Conservation (phyloP, 1,140 invertebrate species). For the Papilio polytes region DNA sequence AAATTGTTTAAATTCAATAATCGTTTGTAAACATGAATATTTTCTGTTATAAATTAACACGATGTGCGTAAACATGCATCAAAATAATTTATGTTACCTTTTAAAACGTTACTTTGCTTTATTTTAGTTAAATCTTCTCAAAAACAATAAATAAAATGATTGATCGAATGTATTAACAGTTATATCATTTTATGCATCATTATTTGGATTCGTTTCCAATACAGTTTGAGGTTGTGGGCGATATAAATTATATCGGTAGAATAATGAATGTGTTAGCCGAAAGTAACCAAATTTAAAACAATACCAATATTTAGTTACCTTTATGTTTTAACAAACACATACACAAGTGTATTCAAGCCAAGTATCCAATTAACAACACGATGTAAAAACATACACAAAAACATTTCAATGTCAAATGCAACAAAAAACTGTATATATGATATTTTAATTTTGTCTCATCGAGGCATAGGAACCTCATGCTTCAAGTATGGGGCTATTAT, state of each 20-base stretch:
- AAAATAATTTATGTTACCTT: slow-evolving; percentile 16
- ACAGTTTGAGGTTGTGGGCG: neutral
- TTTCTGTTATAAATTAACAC: slow-evolving; percentile 4
- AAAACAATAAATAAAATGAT: neutral
- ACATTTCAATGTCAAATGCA: neutral
- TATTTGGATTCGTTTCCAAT: neutral
- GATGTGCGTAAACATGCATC: neutral
- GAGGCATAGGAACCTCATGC: neutral
- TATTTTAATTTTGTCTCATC: slow-evolving; percentile 4
- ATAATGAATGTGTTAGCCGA: neutral
- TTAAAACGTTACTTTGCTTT: slow-evolving; percentile 22
- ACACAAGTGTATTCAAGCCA: neutral
- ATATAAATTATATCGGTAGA: neutral
- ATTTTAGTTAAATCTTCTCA: slow-evolving; percentile 2
- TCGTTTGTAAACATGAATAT: slow-evolving; percentile 7
- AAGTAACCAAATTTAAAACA: neutral
- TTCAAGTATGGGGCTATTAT: neutral
- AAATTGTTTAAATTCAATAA: neutral
- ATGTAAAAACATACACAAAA: neutral
- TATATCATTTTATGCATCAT: slow-evolving; percentile 6
- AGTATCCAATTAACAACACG: neutral
- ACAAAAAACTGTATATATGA: neutral
- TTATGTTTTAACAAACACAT: too few species aligned
- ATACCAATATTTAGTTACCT: too few species aligned
- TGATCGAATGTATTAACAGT: neutral